Base-by-base conservation (phyloP, 2,113 vertebrate species). In the Tragelaphus imberbis region DNA sequence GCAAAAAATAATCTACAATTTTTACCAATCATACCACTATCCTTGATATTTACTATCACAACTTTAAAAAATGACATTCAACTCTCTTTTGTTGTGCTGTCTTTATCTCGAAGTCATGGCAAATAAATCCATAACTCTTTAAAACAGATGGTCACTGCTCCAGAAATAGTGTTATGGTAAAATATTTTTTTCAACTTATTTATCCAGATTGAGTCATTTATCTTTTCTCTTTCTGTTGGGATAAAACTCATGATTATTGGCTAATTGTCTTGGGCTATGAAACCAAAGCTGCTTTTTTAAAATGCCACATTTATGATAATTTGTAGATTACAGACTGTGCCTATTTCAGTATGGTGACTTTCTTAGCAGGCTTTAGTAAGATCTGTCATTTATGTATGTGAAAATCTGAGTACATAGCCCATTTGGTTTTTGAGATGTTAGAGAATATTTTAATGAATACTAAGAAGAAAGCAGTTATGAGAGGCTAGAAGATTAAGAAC, bases 361-460 rank as follows among this genome's bases (percentile, higher is more conserved):
- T 84, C 65, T 44, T n/a, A 90, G 58, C 40, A 79, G 44, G 61
- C 49, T 44, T 91, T 93, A 85, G 75, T 44, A 86, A 82, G 6
- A 81, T 53, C 36, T 94, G 25, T 44, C 94, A 75, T 75, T 86
- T 91, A 59, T 87, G 30, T 40, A 11, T 59, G 17, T 93, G 49
- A 58, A 68, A 80, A 92, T 77, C 27, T 28, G 14, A 44, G 51
- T 58, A 25, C 10, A 40, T 3, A 81, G 30, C 2, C 28, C 10
- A 84, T 47, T 80, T 95, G 56, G 7, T 84, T 36, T 87, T 90
- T 84, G 80, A 94, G 33, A 84, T 88, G 61, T 94, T 63, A 85
- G 30, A 97, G 40, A 95, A 47, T 28, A 84, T 61, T 91, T 93
- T 79, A 91, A 88, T 88, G n/a, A 97, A 79, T 86, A 79, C 25